Base-by-base conservation (phyloP, 2,113 vertebrate genomes). In the Saccopteryx bilineata region DNA sequence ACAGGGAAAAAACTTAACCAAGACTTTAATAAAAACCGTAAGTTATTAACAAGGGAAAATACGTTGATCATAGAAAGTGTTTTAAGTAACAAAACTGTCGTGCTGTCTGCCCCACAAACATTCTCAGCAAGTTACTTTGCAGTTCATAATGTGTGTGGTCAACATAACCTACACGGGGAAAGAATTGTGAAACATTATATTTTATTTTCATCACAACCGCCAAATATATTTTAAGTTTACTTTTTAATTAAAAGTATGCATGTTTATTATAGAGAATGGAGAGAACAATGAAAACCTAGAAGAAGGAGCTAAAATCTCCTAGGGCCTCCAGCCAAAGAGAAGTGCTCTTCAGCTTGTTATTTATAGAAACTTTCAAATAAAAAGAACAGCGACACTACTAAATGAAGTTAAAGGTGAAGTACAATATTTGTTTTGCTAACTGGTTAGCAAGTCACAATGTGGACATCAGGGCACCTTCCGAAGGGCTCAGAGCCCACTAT, bases 281-380 rank as follows among this genome's bases (percentile, higher is more conserved):
- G 71, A 89, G 84, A 89, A 80, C 28, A 78, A 76, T 75, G 31
- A 66, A 33, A 95, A 85, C 10, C n/a, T 66, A 23, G 48, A 84
- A 75, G 54, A 60, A 84, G 71, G 85, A 87, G 94, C 71, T 72
- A 72, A 69, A 90, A 85, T 33, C n/a, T 69, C 7, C 11, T 19
- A 14, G 14, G 71, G 79, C 74, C 60, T 48, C 54, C 28, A 33
- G 84, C 75, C 71, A 71, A 91, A 85, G 80, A 92, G 61, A 52
- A 58, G 54, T 18, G 28, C 87, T 93, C 54, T 92, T 81, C 24
- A 86, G 75, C 26, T n/a, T 85, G 31, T 56, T 95, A 76, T 86
- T 96, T 96, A 82, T 63, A 76, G 91, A 97, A 78, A 81, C 95
- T 92, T 95, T 69, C 60, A 83, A 95, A 94, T 89, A 90, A 33